phyloP scores from a whole-genome alignment of 2,888 invertebrate genomes.

The Coenonympha arcania region DNA sequence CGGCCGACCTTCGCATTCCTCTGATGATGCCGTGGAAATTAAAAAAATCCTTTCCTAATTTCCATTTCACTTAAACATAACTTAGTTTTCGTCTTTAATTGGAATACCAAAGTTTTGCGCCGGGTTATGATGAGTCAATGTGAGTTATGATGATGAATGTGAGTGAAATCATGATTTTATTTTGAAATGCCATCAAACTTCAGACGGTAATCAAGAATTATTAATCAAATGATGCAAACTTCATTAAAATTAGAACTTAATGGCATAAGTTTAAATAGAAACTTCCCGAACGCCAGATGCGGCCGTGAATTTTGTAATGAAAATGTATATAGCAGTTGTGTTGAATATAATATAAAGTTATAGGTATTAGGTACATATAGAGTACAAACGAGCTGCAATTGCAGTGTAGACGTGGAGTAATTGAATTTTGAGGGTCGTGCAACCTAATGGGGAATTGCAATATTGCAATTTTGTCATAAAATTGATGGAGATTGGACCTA shows the following conservation, averaged over 20 bases:
- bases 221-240: slow-evolving; percentile 7
- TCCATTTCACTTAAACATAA: too few species aligned
- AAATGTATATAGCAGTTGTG: slow-evolving; percentile 5
- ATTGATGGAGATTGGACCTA: too few species aligned
- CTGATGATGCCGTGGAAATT: too few species aligned
- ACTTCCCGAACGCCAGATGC: slow-evolving; percentile 18
- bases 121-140: too few species aligned
- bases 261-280: slow-evolving; percentile 14
- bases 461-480: background rate
- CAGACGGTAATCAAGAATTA: background rate
- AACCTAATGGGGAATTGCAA: background rate
- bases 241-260: slow-evolving; percentile 11
- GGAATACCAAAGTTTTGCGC: too few species aligned
- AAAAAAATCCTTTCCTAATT: too few species aligned
- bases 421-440: background rate
- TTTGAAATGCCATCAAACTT: too few species aligned
- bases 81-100: too few species aligned
- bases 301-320: slow-evolving; percentile 8
- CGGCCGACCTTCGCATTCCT: too few species aligned
- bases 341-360: background rate
- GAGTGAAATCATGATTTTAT: too few species aligned
- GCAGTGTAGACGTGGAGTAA: background rate
- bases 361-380: too few species aligned
- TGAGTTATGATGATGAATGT: too few species aligned
- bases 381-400: background rate